phyloP scores from a whole-genome alignment of 2,888 invertebrate genomes.

The Protodeltote pygarga region DNA sequence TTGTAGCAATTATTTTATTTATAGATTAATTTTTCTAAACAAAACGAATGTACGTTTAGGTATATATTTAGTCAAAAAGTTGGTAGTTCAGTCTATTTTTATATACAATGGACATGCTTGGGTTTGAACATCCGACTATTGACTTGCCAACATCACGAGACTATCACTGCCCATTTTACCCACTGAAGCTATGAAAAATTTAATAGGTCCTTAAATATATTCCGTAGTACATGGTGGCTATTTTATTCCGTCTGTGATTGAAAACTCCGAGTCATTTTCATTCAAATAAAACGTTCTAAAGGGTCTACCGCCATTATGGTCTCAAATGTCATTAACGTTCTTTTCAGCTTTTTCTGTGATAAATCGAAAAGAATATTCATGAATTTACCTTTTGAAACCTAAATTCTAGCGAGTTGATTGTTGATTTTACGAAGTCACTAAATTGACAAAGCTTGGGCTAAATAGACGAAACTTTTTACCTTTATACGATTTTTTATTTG shows the following conservation, averaged over 20 bases:
- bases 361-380: constrained; percentile 27
- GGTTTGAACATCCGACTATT: no score
- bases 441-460: background rate
- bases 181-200: no score
- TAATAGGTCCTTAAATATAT: no score
- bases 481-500: background rate
- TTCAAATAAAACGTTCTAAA: constrained; percentile 9
- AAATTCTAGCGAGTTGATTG: constrained; percentile 4
- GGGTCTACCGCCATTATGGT: constrained; percentile 2
- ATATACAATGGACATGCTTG: no score
- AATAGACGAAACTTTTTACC: background rate
- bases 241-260: background rate
- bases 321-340: constrained; percentile 2
- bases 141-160: no score
- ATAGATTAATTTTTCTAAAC: no score
- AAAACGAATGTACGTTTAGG: no score
- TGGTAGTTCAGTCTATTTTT: no score
- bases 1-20: no score
- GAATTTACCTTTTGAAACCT: constrained; percentile 2
- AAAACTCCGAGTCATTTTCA: background rate
- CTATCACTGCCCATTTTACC: no score
- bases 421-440: background rate
- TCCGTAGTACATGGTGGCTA: no score
- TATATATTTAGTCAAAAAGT: no score
- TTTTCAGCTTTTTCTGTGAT: background rate